Percentiles rank a stretch among this genome's conserved stretches.
Evolutionary conservation across 2,888 invertebrate species (phyloP).

Genomic region (Polyommatus iphigenia): DNA sequence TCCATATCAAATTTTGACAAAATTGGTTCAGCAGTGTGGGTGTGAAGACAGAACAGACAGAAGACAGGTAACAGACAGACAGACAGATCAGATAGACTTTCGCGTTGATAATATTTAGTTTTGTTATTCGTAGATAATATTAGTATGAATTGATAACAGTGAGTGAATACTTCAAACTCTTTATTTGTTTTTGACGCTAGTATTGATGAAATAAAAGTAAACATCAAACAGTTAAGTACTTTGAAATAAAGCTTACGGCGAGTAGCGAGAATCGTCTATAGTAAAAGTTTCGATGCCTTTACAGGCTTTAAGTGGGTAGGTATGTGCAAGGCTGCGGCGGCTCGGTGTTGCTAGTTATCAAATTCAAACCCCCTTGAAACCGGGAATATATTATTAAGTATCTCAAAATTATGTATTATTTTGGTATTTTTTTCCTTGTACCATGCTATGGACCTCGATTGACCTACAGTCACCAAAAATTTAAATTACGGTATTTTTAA

Average conservation of each 20-base stretch:
- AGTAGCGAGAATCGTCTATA: conserved; percentile 4
- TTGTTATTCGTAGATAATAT: too few species aligned
- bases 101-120: too few species aligned
- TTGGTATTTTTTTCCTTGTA: background rate
- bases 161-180: too few species aligned
- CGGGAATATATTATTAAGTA: background rate
- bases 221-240: conserved; percentile 4
- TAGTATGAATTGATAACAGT: too few species aligned
- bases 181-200: background rate
- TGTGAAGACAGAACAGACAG: too few species aligned
- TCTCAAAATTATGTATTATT: too few species aligned
- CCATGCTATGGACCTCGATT: background rate
- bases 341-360: background rate
- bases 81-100: too few species aligned
- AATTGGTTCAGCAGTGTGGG: too few species aligned
- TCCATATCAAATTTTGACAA: too few species aligned
- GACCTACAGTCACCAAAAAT: too few species aligned
- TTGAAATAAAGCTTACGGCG: conserved; percentile 33
- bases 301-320: conserved; percentile 35
- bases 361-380: background rate
- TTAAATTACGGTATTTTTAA: too few species aligned
- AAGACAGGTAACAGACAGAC: too few species aligned
- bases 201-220: background rate
- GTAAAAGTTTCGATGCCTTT: conserved; percentile 36
- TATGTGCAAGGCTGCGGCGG: conserved; percentile 29